A percentile compares a stretch with the other conserved stretches of the same genome.
These are phyloP conservation scores for Streptopelia turtur DNA, from an alignment of 2,797 vertebrate species.

Conservation along the genomic window DNA sequence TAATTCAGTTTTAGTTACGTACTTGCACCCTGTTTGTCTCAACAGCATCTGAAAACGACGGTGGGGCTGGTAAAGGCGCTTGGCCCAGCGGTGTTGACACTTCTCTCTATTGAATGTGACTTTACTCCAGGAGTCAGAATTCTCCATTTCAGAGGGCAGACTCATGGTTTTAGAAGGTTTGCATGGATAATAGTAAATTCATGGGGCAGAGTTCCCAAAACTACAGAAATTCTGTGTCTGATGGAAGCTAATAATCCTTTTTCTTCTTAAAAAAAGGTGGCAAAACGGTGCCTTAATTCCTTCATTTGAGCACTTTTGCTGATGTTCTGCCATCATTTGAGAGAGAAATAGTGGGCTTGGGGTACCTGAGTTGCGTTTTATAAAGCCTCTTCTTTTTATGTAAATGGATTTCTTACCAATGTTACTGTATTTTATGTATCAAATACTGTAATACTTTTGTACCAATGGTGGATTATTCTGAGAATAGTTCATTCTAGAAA, in stretches of 20 bases:
- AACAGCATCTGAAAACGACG: background rate
- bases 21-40: background rate
- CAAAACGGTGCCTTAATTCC: background rate
- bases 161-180: background rate
- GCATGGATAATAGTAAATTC: background rate
- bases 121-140: background rate
- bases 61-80: background rate
- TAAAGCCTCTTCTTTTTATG: background rate
- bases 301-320: background rate
- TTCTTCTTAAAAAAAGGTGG: background rate
- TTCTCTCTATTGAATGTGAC: background rate
- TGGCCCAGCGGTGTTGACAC: background rate
- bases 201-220: background rate
- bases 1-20: background rate
- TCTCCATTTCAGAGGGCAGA: background rate
- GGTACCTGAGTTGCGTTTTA: background rate
- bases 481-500: background rate
- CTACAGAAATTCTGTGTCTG: background rate
- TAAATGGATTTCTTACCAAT: background rate
- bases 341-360: background rate
- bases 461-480: background rate
- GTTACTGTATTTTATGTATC: background rate
- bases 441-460: background rate
- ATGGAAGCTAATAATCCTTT: background rate
- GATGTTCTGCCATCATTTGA: background rate